Percentiles rank a stretch among this genome's conserved stretches.
phyloP scores from a whole-genome alignment of 2,888 invertebrate species.

The Apamea monoglypha region DNA sequence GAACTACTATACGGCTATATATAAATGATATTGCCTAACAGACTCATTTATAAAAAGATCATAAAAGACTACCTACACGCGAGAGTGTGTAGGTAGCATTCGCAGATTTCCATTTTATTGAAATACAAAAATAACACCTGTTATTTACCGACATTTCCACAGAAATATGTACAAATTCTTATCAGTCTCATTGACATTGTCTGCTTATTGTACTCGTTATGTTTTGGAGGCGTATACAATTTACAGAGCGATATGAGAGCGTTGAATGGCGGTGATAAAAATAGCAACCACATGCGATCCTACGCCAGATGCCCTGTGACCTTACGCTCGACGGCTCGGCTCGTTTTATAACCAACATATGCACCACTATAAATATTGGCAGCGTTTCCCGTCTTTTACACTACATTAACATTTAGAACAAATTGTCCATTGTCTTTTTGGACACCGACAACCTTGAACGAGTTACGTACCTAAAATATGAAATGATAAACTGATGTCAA shows the following conservation, averaged over 20 bases:
- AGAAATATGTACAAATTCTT: constrained; percentile 27
- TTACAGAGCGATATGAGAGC: constrained; percentile 80
- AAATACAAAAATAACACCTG: constrained; percentile 13
- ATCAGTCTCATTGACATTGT: constrained; percentile 42
- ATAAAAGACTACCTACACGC: neutral
- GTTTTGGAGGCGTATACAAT: constrained; percentile 72
- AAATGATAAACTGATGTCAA: constrained; percentile 66
- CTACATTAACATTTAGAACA: constrained; percentile 77
- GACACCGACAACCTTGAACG: constrained; percentile 56
- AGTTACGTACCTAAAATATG: constrained; percentile 33
- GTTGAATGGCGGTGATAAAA: constrained; percentile 86
- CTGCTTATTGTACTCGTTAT: constrained; percentile 55
- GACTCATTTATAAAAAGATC: neutral
- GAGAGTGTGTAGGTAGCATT: too few species aligned
- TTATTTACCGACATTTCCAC: neutral
- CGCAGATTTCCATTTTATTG: neutral
- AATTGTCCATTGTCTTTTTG: constrained; percentile 72
- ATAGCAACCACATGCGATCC: constrained; percentile 84
- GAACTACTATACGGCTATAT: neutral
- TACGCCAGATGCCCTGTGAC: constrained; percentile 89
- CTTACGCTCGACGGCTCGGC: constrained; percentile 76
- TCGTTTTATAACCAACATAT: constrained; percentile 76
- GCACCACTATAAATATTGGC: constrained; percentile 80
- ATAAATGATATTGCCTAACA: neutral
- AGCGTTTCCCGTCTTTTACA: constrained; percentile 77